Evolutionary conservation across 2,888 invertebrate genomes (phyloP).

Genomic region (Lepas anatifera): DNA sequence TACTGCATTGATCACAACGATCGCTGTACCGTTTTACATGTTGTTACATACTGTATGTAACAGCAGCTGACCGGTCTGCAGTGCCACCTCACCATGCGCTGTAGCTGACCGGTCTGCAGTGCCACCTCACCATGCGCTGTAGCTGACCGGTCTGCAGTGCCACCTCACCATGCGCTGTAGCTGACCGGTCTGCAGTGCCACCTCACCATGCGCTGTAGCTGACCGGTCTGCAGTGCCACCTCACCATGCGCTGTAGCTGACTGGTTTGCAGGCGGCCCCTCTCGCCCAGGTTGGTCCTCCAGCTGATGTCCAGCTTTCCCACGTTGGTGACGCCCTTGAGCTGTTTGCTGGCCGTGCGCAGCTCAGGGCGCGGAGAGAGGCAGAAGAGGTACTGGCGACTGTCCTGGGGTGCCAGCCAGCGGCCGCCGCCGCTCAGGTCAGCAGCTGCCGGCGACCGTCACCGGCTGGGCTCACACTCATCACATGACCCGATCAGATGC

Average conservation of each 20-base stretch:
- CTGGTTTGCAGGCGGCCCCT: constrained; percentile 93
- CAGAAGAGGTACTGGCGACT: constrained; percentile 92
- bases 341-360: constrained; percentile 46
- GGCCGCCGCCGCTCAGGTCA: constrained; percentile 21
- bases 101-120: too few relatives aligned
- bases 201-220: constrained; percentile 12
- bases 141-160: too few relatives aligned
- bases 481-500: too few relatives aligned
- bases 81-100: too few relatives aligned
- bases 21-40: too few relatives aligned
- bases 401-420: constrained; percentile 66
- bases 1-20: too few relatives aligned
- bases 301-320: constrained; percentile 94
- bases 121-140: too few relatives aligned
- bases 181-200: too few relatives aligned
- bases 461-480: too few relatives aligned
- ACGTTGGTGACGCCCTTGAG: constrained; percentile 44
- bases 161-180: too few relatives aligned
- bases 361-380: constrained; percentile 63
- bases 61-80: too few relatives aligned
- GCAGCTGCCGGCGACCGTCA: not conserved
- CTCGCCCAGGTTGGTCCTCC: constrained; percentile 95
- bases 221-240: constrained; percentile 24
- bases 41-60: too few relatives aligned
- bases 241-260: constrained; percentile 75